phyloP scores from a whole-genome alignment of 2,113 vertebrate genomes.

The Globicephala melas region DNA sequence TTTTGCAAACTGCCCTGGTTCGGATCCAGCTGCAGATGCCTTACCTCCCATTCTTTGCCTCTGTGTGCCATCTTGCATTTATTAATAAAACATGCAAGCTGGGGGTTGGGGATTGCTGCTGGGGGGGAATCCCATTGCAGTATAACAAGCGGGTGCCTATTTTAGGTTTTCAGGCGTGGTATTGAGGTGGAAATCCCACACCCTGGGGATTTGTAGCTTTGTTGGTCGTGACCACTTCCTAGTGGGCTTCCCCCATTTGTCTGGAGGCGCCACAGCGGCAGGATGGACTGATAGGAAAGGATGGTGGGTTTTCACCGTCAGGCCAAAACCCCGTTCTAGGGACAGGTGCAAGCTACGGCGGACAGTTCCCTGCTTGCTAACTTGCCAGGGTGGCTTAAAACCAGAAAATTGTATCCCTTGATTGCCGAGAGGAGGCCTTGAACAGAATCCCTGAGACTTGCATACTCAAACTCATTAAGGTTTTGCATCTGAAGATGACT shows the following conservation, averaged over 20 bases:
- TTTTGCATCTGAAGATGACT: slow-evolving; percentile 52
- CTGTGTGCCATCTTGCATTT: slow-evolving; percentile 72
- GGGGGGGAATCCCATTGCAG: slow-evolving; percentile 63
- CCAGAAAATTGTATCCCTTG: background rate
- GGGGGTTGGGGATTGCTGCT: background rate
- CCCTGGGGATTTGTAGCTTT: slow-evolving; percentile 43
- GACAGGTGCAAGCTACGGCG: background rate
- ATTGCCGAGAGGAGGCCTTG: background rate
- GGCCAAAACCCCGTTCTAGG: slow-evolving; percentile 7
- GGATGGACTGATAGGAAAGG: slow-evolving; percentile 26
- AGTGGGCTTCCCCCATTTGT: slow-evolving; percentile 33
- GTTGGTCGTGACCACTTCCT: slow-evolving; percentile 46
- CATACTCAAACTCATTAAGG: slow-evolving; percentile 27
- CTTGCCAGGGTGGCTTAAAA: slow-evolving; percentile 43
- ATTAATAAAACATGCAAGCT: slow-evolving; percentile 69
- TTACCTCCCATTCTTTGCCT: slow-evolving; percentile 52
- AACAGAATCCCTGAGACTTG: slow-evolving; percentile 8
- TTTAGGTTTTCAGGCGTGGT: slow-evolving; percentile 39
- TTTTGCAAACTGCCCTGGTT: slow-evolving; percentile 65
- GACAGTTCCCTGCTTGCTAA: slow-evolving; percentile 31
- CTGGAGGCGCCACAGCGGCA: background rate
- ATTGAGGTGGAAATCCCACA: slow-evolving; percentile 46
- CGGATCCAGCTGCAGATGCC: slow-evolving; percentile 63
- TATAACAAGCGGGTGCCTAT: slow-evolving; percentile 4
- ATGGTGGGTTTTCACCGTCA: slow-evolving; percentile 23